phyloP scores from a whole-genome alignment of 2,888 invertebrate species.

The Gisinianus flammeolus region DNA sequence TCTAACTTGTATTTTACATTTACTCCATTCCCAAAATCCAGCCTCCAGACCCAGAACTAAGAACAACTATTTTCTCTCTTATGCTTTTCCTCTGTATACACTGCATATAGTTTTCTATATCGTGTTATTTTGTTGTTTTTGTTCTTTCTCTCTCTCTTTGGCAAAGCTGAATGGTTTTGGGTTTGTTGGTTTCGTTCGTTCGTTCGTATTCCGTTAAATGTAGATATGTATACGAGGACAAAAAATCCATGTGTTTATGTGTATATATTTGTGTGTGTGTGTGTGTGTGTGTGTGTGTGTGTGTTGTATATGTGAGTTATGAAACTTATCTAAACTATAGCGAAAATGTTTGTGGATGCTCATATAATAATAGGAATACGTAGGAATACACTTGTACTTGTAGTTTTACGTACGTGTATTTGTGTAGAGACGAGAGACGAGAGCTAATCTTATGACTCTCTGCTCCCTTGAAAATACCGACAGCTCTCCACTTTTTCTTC shows the following conservation, averaged over 20 bases:
- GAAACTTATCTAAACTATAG: not conserved
- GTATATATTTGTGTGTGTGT: too few species aligned
- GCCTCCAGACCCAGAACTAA: not conserved
- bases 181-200: too few species aligned
- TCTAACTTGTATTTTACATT: conserved; percentile 19
- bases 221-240: not conserved
- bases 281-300: too few species aligned
- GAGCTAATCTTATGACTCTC: not conserved
- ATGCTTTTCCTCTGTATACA: not conserved
- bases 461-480: conserved; percentile 3
- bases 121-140: not conserved
- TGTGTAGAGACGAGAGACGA: not conserved
- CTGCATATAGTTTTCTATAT: not conserved
- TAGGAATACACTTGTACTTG: too few species aligned
- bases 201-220: not conserved
- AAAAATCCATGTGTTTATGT: too few species aligned
- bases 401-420: not conserved
- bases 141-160: not conserved
- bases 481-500: not conserved
- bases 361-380: too few species aligned
- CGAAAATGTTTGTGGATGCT: not conserved
- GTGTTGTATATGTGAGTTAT: not conserved
- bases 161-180: not conserved
- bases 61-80: not conserved
- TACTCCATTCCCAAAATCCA: not conserved